Evolutionary conservation across 2,888 invertebrate genomes (phyloP).

Genomic region (Noctua pronuba): DNA sequence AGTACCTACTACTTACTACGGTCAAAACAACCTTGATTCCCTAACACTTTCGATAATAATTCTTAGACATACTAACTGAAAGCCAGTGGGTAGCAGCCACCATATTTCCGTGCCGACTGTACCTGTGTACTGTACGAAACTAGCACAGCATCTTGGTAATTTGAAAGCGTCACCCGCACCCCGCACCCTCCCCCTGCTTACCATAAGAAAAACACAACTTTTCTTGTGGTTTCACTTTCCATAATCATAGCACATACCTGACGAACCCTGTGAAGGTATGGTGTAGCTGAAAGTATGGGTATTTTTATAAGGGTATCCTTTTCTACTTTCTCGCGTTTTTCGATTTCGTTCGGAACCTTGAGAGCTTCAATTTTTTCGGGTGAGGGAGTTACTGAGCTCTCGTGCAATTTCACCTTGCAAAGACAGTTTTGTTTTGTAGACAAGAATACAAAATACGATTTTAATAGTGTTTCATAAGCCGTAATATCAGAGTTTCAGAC

Average conservation of each 20-base stretch:
- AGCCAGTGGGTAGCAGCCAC: neutral
- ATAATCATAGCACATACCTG: slow-evolving; percentile 53
- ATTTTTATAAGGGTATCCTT: neutral
- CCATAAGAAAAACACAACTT: slow-evolving; percentile 62
- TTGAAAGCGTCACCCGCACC: slow-evolving; percentile 78
- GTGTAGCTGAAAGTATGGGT: neutral
- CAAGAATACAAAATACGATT: neutral
- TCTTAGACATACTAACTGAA: neutral
- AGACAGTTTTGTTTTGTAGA: neutral
- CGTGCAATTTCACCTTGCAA: neutral
- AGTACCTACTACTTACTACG: neutral
- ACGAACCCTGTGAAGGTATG: neutral
- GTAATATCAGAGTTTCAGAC: neutral
- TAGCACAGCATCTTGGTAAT: slow-evolving; percentile 82
- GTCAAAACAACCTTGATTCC: neutral
- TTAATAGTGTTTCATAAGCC: neutral
- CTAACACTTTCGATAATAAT: neutral
- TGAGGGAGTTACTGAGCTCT: neutral
- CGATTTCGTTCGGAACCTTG: neutral
- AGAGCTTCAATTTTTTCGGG: neutral
- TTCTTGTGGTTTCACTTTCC: slow-evolving; percentile 71
- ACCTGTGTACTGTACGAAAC: slow-evolving; percentile 76
- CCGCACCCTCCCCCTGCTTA: slow-evolving; percentile 50
- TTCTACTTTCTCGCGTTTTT: neutral
- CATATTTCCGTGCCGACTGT: slow-evolving; percentile 67